Evolutionary conservation across 2,888 invertebrate genomes (phyloP).

Genomic region (Ormia ochracea): DNA sequence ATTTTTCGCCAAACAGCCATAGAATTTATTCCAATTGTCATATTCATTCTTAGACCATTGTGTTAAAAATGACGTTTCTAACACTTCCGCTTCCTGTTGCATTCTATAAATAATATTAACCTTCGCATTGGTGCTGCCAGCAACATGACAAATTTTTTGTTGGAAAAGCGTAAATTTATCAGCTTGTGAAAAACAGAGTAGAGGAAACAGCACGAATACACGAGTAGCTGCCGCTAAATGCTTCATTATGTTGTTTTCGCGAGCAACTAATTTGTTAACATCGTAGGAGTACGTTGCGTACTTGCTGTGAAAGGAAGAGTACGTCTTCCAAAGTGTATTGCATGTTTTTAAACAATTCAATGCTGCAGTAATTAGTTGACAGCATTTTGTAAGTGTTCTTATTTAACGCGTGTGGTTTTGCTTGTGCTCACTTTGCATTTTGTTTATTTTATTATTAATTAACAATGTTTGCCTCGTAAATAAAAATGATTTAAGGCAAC

Average conservation of each 20-base stretch:
- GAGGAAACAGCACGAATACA: not conserved
- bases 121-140: not conserved
- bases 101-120: slow-evolving; percentile 48
- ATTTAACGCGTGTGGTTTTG: not conserved
- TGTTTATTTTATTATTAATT: slow-evolving; percentile 21
- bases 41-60: not conserved
- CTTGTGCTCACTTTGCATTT: not conserved
- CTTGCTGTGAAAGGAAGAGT: not conserved
- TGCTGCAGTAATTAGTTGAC: slow-evolving; percentile 10
- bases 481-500: slow-evolving; percentile 26
- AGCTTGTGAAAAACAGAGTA: not conserved
- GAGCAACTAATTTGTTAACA: slow-evolving; percentile 31
- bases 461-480: slow-evolving; percentile 46
- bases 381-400: not conserved
- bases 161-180: not conserved
- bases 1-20: slow-evolving; percentile 33
- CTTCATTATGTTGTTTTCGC: slow-evolving; percentile 31
- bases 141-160: slow-evolving; percentile 50
- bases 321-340: slow-evolving; percentile 38
- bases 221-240: not conserved
- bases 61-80: too few relatives aligned
- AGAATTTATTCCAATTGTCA: slow-evolving; percentile 35
- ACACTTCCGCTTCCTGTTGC: not conserved
- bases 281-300: not conserved
- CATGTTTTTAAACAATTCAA: slow-evolving; percentile 51